A percentile compares a stretch with the other conserved stretches of the same genome.
phyloP scores from a whole-genome alignment of 2,888 invertebrate species.

The Keiferia lycopersicella region DNA sequence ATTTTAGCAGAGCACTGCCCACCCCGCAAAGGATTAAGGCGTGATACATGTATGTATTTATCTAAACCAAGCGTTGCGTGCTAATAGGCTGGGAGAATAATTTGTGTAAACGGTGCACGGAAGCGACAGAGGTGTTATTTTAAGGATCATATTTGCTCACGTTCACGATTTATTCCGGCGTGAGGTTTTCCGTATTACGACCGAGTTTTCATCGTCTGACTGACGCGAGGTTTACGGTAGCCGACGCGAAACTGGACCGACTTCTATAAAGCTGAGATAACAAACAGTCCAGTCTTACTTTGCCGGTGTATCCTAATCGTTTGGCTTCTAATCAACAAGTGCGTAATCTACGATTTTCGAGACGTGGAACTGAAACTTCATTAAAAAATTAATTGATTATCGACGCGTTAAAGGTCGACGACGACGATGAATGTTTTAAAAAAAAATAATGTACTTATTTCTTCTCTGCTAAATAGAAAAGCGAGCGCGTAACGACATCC shows the following conservation, averaged over 20 bases:
- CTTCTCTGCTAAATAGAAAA: no score
- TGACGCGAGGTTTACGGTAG: conserved; percentile 55
- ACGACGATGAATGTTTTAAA: no score
- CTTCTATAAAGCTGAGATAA: conserved; percentile 50
- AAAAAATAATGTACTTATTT: no score
- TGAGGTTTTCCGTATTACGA: conserved; percentile 64
- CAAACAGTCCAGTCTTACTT: conserved; percentile 54
- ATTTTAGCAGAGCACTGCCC: no score
- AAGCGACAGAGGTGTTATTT: conserved; percentile 20
- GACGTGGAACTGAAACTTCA: background rate
- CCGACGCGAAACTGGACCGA: conserved; percentile 51
- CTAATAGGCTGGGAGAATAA: conserved; percentile 29
- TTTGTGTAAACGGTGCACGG: conserved; percentile 31
- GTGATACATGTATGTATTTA: no score
- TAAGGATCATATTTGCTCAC: conserved; percentile 28
- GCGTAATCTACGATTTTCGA: background rate
- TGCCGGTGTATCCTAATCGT: conserved; percentile 37
- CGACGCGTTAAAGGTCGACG: background rate
- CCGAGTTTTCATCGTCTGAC: conserved; percentile 44
- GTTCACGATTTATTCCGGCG: conserved; percentile 45
- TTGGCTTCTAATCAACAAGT: background rate
- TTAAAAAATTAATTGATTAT: background rate
- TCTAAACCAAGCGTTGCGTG: conserved; percentile 22
- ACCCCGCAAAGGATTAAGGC: no score
- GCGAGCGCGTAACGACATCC: no score